Conservation (phyloP, 2,113 vertebrate species). For the Hemicordylus capensis region DNA sequence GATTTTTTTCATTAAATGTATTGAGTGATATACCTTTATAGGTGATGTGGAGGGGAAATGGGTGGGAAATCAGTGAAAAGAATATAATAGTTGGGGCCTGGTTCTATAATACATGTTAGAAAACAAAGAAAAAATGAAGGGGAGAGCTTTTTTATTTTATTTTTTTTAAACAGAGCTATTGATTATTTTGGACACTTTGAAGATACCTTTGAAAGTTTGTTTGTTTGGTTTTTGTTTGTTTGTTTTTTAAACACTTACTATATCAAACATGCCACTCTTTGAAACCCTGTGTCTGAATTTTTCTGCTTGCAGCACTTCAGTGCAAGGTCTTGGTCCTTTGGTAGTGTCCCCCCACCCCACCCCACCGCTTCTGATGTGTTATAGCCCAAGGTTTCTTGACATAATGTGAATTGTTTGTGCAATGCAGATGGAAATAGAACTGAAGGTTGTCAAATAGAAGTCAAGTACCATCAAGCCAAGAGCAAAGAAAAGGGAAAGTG, state of each 20-base stretch:
- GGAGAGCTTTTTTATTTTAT: background rate
- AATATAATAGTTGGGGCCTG: background rate
- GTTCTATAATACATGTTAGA: background rate
- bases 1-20: no score
- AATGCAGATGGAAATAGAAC: background rate
- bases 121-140: background rate
- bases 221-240: no score
- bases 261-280: background rate
- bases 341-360: background rate
- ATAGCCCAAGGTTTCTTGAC: background rate
- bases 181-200: background rate
- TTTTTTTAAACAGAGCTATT: background rate
- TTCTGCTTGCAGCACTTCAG: conserved; percentile 9
- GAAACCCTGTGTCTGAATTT: background rate
- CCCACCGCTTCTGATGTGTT: fast-evolving
- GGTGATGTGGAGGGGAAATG: background rate
- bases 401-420: fast-evolving
- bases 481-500: fast-evolving
- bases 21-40: no score
- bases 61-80: background rate
- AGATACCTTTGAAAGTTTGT: background rate
- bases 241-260: background rate
- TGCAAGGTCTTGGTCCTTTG: background rate
- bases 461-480: background rate
- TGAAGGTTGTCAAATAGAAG: background rate